Percentiles rank a stretch among this genome's conserved stretches.
Evolutionary conservation across 2,797 vertebrate species (phyloP).

Genomic region (Protosalanx chinensis): DNA sequence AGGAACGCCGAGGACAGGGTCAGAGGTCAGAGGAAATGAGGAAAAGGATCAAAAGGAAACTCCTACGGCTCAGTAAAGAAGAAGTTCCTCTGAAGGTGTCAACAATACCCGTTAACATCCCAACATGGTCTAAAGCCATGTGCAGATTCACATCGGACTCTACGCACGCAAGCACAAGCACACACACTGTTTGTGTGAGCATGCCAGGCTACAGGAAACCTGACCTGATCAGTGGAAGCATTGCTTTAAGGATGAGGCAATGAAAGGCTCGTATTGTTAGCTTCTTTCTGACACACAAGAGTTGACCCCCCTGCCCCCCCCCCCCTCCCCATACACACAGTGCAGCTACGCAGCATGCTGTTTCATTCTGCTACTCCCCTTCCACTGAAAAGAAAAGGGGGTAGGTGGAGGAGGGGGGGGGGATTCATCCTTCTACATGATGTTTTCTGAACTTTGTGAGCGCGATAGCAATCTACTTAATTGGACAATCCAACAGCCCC

Average conservation of each 20-base stretch:
- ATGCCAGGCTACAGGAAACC: background rate
- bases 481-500: constrained; percentile 1
- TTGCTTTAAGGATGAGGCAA: background rate
- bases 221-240: too few species aligned
- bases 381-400: too few species aligned
- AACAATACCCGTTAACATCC: constrained; percentile 1
- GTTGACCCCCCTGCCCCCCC: background rate
- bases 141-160: background rate
- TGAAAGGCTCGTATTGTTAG: constrained; percentile 1
- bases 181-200: background rate
- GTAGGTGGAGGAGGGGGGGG: too few species aligned
- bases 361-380: too few species aligned
- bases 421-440: too few species aligned
- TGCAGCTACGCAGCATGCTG: background rate
- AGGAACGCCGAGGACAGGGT: background rate
- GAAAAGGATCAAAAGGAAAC: constrained; percentile 19
- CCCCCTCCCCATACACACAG: background rate
- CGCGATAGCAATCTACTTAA: background rate
- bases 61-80: constrained; percentile 8
- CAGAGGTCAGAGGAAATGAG: constrained; percentile 10
- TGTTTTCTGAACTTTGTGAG: background rate
- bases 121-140: background rate
- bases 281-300: background rate
- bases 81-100: background rate
- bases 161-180: background rate